Conservation (phyloP, 2,113 vertebrate genomes). For the Polypterus senegalus region DNA sequence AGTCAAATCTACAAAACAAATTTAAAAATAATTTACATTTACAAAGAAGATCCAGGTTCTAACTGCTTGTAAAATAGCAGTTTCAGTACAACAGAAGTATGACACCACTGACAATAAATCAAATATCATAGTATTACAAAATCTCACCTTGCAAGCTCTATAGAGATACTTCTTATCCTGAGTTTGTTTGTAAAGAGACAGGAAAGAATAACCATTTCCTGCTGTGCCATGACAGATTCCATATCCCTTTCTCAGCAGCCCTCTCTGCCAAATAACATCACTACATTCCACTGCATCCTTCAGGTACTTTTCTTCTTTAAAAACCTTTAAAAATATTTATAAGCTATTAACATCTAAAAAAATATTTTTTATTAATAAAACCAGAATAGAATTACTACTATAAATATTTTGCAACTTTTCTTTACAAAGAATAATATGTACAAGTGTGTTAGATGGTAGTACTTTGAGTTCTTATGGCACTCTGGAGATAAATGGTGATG, state of each 20-base stretch:
- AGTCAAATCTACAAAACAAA: too few relatives aligned
- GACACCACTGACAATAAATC: too few relatives aligned
- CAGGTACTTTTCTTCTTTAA: constrained; percentile 92
- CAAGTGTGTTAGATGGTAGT: too few relatives aligned
- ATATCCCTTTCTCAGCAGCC: constrained; percentile 84
- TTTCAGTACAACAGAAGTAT: too few relatives aligned
- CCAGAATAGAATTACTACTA: neutral
- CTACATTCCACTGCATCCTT: constrained; percentile 85
- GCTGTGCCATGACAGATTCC: constrained; percentile 88
- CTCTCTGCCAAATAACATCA: constrained; percentile 90
- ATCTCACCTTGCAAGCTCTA: constrained; percentile 78
- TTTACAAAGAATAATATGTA: too few relatives aligned
- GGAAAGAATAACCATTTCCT: constrained; percentile 86
- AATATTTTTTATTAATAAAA: neutral
- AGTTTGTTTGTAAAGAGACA: constrained; percentile 77
- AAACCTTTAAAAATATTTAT: constrained; percentile 46
- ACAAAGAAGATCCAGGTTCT: too few relatives aligned
- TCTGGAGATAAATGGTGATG: too few relatives aligned
- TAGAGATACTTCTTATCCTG: constrained; percentile 87
- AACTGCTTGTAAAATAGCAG: too few relatives aligned
- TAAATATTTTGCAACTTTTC: neutral
- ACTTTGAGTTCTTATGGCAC: too few relatives aligned
- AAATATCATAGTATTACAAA: too few relatives aligned
- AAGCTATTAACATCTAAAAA: neutral
- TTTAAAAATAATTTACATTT: too few relatives aligned